Percentiles rank a stretch among this genome's conserved stretches.
These are phyloP conservation scores for Pristiophorus japonicus DNA, from an alignment of 2,113 vertebrate genomes.

Conservation along the genomic window DNA sequence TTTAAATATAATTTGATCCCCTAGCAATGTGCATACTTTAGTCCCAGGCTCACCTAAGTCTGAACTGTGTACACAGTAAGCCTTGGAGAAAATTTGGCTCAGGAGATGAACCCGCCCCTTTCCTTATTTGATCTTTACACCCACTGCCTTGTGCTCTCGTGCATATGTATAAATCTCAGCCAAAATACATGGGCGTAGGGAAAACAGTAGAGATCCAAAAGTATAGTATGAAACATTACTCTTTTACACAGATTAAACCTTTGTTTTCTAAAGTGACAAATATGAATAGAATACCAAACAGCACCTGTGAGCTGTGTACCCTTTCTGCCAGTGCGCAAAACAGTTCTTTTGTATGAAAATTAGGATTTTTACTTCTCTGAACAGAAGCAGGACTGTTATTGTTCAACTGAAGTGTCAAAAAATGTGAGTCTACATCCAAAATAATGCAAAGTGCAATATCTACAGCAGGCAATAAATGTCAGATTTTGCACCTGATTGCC, in stretches of 20 bases:
- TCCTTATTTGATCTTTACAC: not conserved
- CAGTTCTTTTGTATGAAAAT: not conserved
- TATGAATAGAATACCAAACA: not conserved
- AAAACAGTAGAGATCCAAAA: not conserved
- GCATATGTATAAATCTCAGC: not conserved
- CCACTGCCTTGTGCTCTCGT: not conserved
- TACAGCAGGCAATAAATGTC: not conserved
- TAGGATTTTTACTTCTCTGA: not conserved
- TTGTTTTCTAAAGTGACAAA: not conserved
- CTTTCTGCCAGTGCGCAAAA: too few species aligned
- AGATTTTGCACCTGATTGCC: not conserved
- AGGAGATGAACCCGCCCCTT: not conserved
- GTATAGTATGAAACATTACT: not conserved
- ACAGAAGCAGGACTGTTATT: not conserved
- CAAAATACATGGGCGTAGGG: not conserved
- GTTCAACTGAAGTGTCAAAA: not conserved
- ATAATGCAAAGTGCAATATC: not conserved
- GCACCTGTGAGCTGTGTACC: not conserved
- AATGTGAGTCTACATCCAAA: not conserved
- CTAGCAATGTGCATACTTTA: not conserved
- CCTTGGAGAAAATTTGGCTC: not conserved
- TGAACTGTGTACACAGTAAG: not conserved
- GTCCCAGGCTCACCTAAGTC: not conserved
- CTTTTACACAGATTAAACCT: not conserved
- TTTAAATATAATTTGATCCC: not conserved